phyloP scores from a whole-genome alignment of 2,113 vertebrate species.

The Aegithalos caudatus region DNA sequence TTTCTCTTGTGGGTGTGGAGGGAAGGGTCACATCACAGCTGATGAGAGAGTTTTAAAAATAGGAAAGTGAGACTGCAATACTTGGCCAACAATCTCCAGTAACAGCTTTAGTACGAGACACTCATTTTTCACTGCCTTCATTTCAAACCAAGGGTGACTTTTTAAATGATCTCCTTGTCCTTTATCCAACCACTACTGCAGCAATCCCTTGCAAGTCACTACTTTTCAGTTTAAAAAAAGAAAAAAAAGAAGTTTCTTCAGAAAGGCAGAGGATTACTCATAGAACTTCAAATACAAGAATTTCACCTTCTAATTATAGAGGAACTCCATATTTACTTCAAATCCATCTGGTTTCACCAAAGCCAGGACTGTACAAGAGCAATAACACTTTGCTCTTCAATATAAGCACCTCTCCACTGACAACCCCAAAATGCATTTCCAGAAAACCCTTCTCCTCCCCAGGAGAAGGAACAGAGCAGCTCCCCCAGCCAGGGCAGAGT shows the following conservation, averaged over 20 bases:
- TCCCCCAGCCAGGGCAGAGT: background rate
- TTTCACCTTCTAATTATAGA: background rate
- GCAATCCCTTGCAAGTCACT: background rate
- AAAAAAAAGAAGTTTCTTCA: background rate
- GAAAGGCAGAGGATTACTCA: background rate
- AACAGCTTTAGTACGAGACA: background rate
- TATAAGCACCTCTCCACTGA: background rate
- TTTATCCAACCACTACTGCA: fast-evolving
- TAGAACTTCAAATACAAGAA: fast-evolving
- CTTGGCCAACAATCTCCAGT: background rate
- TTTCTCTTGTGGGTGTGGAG: background rate
- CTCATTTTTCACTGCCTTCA: background rate
- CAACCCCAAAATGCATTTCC: background rate
- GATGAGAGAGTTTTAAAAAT: background rate
- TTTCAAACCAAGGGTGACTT: background rate
- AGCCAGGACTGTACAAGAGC: background rate
- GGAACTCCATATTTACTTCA: background rate
- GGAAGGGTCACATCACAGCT: background rate
- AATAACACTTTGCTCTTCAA: background rate
- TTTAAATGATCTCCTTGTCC: background rate
- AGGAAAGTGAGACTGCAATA: background rate
- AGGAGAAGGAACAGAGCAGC: background rate
- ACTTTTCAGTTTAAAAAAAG: background rate
- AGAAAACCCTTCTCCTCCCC: no score
- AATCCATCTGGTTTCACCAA: background rate